Evolutionary conservation across 2,888 invertebrate genomes (phyloP).

Genomic region (Halocaridina rubra): DNA sequence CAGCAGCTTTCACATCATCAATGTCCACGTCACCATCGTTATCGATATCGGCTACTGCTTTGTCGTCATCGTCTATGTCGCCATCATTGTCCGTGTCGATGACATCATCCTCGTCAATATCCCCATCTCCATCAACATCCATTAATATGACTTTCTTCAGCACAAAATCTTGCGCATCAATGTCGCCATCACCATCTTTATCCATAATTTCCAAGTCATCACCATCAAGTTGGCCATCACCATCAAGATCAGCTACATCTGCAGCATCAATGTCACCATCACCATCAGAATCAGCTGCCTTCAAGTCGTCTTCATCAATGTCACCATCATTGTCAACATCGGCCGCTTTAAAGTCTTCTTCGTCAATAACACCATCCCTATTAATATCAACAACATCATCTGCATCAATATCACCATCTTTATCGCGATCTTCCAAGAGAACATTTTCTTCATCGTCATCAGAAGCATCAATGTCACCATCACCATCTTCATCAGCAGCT

Average conservation of each 20-base stretch:
- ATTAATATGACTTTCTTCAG: constrained; percentile 33
- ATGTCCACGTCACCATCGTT: constrained; percentile 49
- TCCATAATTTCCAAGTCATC: constrained; percentile 58
- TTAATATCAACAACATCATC: constrained; percentile 57
- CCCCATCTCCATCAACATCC: constrained; percentile 57
- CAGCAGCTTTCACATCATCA: constrained; percentile 50
- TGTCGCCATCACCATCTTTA: constrained; percentile 60
- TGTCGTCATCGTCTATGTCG: constrained; percentile 53
- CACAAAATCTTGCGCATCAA: constrained; percentile 56
- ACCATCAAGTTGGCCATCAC: constrained; percentile 59
- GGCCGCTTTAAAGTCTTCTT: constrained; percentile 49
- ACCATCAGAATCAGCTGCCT: constrained; percentile 52
- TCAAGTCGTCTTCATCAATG: constrained; percentile 52
- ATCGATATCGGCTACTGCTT: constrained; percentile 44
- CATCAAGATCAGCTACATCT: constrained; percentile 52
- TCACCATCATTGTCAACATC: constrained; percentile 61
- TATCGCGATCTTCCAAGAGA: constrained; percentile 48
- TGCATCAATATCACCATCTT: constrained; percentile 55
- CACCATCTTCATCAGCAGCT: constrained; percentile 58
- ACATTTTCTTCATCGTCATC: constrained; percentile 62
- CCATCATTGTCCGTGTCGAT: constrained; percentile 54
- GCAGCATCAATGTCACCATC: constrained; percentile 64
- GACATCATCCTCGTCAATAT: constrained; percentile 34
- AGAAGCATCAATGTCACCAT: constrained; percentile 60
- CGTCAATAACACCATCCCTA: constrained; percentile 55